Percentiles rank a stretch among this genome's conserved stretches.
These are phyloP conservation scores for Euplexia lucipara DNA, from an alignment of 2,888 invertebrate species.

Conservation along the genomic window DNA sequence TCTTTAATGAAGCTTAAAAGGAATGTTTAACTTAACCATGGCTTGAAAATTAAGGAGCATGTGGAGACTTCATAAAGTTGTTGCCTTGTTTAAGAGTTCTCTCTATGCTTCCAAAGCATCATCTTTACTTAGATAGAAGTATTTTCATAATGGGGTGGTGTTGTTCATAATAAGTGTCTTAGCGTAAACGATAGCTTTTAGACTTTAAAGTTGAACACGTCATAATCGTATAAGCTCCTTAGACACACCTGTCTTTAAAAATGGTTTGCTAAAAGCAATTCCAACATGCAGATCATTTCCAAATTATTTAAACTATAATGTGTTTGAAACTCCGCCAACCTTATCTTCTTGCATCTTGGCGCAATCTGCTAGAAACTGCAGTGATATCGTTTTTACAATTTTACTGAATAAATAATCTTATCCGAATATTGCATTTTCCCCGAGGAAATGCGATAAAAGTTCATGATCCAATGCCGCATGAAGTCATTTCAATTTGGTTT, in stretches of 20 bases:
- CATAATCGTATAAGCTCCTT: not conserved
- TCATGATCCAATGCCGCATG: constrained; percentile 31
- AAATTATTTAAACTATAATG: constrained; percentile 9
- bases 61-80: constrained; percentile 15
- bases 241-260: not conserved
- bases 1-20: constrained; percentile 29
- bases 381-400: constrained; percentile 21
- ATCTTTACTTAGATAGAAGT: constrained; percentile 3
- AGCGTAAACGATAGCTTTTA: not conserved
- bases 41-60: constrained; percentile 14
- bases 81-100: not conserved
- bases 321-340: constrained; percentile 17
- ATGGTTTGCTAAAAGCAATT: not conserved
- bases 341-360: constrained; percentile 11
- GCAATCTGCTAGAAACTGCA: constrained; percentile 38
- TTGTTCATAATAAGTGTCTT: constrained; percentile 11
- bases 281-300: not conserved
- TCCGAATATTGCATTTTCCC: constrained; percentile 25
- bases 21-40: constrained; percentile 9
- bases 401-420: constrained; percentile 34
- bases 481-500: constrained; percentile 38
- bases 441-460: constrained; percentile 28
- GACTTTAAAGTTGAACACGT: not conserved
- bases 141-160: not conserved
- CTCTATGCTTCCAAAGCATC: not conserved